A percentile compares a stretch with the other conserved stretches of the same genome.
phyloP scores from a whole-genome alignment of 2,113 vertebrate genomes.

The Penelope pileata region DNA sequence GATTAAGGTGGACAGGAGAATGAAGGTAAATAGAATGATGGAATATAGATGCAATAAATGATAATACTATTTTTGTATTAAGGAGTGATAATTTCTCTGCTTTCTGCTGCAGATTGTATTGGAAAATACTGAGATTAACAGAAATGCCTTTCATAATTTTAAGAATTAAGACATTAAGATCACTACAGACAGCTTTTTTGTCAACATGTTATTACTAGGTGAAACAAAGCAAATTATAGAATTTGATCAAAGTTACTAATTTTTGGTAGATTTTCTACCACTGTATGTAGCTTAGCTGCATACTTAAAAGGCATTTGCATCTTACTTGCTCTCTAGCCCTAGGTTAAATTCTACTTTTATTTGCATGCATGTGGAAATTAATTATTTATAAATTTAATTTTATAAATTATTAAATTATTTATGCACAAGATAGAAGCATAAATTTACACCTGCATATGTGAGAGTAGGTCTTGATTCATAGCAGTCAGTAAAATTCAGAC shows the following conservation, averaged over 20 bases:
- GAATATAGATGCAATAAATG: background rate
- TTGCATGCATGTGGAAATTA: background rate
- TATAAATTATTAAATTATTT: background rate
- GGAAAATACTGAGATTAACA: background rate
- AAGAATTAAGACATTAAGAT: background rate
- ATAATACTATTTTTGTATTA: background rate
- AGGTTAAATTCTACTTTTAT: background rate
- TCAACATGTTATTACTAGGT: background rate
- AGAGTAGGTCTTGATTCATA: background rate
- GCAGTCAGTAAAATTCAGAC: background rate
- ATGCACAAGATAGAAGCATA: background rate
- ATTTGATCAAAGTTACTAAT: background rate
- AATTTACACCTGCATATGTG: background rate
- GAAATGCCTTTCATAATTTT: background rate
- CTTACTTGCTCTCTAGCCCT: background rate
- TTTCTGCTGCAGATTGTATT: background rate
- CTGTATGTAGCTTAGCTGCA: background rate
- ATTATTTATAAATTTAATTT: constrained; percentile 12
- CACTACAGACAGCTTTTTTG: background rate
- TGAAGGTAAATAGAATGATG: rapidly evolving
- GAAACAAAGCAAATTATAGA: background rate
- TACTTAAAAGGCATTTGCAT: background rate
- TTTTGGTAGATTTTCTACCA: background rate
- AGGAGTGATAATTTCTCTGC: background rate
- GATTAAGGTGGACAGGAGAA: background rate